Percentiles rank a stretch among this genome's conserved stretches.
These are phyloP conservation scores for Paguma larvata DNA, from an alignment of 2,797 vertebrate genomes.

Conservation along the genomic window DNA sequence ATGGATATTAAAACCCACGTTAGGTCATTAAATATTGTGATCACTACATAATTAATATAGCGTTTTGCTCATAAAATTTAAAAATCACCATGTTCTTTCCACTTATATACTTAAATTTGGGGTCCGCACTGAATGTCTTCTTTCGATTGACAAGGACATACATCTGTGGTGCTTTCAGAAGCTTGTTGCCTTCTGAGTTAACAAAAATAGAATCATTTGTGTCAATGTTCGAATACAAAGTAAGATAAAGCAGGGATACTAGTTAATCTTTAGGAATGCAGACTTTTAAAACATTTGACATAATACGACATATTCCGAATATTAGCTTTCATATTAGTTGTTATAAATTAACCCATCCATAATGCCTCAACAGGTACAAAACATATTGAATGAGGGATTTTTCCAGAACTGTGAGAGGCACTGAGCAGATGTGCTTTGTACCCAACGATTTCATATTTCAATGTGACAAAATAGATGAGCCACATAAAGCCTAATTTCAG, in stretches of 20 bases:
- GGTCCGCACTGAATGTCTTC: background rate
- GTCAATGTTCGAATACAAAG: slow-evolving; percentile 34
- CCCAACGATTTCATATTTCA: slow-evolving; percentile 92
- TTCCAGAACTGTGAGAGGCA: slow-evolving; percentile 82
- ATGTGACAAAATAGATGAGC: slow-evolving; percentile 92
- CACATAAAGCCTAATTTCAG: slow-evolving; percentile 91
- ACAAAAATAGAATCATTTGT: background rate
- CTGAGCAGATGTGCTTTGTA: slow-evolving; percentile 89
- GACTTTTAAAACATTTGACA: slow-evolving; percentile 41
- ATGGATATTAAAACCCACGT: background rate
- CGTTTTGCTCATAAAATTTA: slow-evolving; percentile 1
- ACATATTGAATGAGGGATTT: slow-evolving; percentile 75
- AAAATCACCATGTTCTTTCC: background rate
- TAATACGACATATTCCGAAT: slow-evolving; percentile 44
- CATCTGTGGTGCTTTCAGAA: background rate
- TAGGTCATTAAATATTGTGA: background rate
- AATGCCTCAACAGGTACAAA: slow-evolving; percentile 85
- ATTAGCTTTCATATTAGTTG: slow-evolving; percentile 62
- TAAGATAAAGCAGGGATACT: slow-evolving; percentile 33
- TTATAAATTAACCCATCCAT: slow-evolving; percentile 68
- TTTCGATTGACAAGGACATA: background rate
- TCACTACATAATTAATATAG: background rate
- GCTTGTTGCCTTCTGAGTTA: background rate
- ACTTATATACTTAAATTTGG: background rate
- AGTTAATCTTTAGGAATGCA: slow-evolving; percentile 32